These are phyloP conservation scores for Aelia acuminata DNA, from an alignment of 2,888 invertebrate species.

Conservation along the genomic window DNA sequence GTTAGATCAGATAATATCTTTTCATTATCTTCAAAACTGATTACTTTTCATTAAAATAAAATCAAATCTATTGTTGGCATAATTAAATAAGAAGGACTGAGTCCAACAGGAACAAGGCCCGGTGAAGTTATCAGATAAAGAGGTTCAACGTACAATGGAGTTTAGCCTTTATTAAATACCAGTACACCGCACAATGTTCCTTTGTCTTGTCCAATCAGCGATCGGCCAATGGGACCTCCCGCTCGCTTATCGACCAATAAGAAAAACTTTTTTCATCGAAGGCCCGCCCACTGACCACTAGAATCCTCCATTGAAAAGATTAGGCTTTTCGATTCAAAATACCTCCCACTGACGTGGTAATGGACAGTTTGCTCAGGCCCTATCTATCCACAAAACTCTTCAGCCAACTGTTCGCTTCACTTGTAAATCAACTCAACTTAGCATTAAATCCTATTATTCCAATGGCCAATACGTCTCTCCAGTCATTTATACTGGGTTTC, in stretches of 20 bases:
- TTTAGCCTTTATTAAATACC: conserved; percentile 5
- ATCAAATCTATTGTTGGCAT: background rate
- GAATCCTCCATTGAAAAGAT: background rate
- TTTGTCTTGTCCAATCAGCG: conserved; percentile 16
- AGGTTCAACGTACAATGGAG: background rate
- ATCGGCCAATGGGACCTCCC: background rate
- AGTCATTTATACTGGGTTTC: no score
- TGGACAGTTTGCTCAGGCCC: background rate
- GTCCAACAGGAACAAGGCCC: background rate
- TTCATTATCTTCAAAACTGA: background rate
- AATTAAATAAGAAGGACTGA: background rate
- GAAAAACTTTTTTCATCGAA: background rate
- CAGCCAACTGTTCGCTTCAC: background rate
- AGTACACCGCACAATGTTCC: background rate
- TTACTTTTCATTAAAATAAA: background rate
- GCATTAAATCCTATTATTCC: background rate
- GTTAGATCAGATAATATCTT: background rate
- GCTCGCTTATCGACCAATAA: background rate
- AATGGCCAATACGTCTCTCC: background rate
- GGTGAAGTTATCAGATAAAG: background rate
- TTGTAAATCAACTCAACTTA: background rate
- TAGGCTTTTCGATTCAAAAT: background rate
- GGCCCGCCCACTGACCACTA: background rate
- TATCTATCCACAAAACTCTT: background rate
- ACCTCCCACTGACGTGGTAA: background rate